Evolutionary conservation across 2,113 vertebrate species (phyloP).

Genomic region (Ptychochromis oligacanthus): DNA sequence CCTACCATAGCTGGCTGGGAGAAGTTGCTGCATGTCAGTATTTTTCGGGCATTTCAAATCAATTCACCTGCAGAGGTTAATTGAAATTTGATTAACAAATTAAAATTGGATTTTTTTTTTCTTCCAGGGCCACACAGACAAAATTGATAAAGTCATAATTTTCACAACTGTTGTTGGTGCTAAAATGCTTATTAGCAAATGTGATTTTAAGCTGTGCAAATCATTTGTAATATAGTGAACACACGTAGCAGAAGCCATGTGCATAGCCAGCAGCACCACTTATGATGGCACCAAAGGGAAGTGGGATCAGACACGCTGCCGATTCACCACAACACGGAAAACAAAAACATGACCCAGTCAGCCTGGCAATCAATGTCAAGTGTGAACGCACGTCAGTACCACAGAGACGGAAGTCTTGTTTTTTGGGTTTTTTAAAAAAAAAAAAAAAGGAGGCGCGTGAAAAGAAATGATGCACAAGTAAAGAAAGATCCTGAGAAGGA

Average conservation of each 20-base stretch:
- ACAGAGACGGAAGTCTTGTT: conserved; percentile 4
- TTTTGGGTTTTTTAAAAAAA: neutral
- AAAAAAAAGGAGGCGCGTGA: neutral
- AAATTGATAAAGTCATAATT: conserved; percentile 33
- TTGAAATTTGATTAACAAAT: conserved; percentile 59
- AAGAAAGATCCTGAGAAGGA: neutral
- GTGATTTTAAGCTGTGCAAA: conserved; percentile 14
- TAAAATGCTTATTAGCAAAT: conserved; percentile 24
- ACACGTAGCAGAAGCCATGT: neutral
- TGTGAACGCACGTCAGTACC: conserved; percentile 18
- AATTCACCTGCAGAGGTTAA: conserved; percentile 30
- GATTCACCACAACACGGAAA: conserved; percentile 17
- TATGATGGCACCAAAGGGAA: conserved; percentile 25
- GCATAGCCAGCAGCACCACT: neutral
- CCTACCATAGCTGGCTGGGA: neutral
- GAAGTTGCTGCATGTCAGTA: conserved; percentile 2
- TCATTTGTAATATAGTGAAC: neutral
- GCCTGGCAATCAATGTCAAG: conserved; percentile 67
- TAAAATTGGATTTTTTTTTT: conserved; percentile 32
- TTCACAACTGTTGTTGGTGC: conserved; percentile 11
- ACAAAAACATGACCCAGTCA: conserved; percentile 44
- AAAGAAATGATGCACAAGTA: neutral
- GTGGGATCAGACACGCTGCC: conserved; percentile 10
- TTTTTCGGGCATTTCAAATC: conserved; percentile 10
- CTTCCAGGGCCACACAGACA: neutral